Evolutionary conservation across 1,140 invertebrate species (phyloP), one percentile per base, ranked within the genome.

Genomic region (Neodiprion lecontei): DNA sequence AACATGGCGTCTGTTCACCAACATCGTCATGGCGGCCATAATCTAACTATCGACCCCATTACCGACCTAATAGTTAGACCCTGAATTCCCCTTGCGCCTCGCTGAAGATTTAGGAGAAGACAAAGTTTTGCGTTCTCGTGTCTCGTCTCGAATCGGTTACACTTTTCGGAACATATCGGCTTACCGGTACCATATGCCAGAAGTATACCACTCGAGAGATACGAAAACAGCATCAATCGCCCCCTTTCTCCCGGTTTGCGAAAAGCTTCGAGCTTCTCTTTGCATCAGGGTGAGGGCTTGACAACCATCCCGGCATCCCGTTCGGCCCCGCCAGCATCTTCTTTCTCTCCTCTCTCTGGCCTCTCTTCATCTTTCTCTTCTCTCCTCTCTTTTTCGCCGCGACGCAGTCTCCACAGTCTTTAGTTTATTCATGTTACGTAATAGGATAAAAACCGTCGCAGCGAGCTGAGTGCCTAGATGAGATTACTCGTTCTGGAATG

Each of bases 381-480:
- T 70, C 48, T 14, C 9, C 47, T 7, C 72, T 66, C 69, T 70
- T 48, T 69, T 69, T 76, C 76, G 68, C 73, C 73, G 74, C 76
- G 76, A 74, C 75, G 77, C 75, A 69, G 73, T 78, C 81, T 85
- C 79, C 82, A 81, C 74, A 82, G 84, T 84, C 82, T 83, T 87
- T 88, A 85, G 83, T 87, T 88, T 88, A 88, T 88, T 88, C 87
- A 88, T 87, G 87, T 85, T 84, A 86, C 84, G 83, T 88, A 88
- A 88, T 88, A 86, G 87, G 86, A 88, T 88, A 87, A 88, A 88
- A 88, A 88, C 79, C 82, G 85, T 87, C 82, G 81, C 82, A 84
- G 79, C 80, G 79, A 85, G 81, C 79, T 79, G 82, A 87, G 83
- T 87, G 82, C 76, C 81, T 83, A 85, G 84, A 88, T 87, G 85